Conservation (phyloP, 2,888 invertebrate species). For the Ganaspis brasiliensis region DNA sequence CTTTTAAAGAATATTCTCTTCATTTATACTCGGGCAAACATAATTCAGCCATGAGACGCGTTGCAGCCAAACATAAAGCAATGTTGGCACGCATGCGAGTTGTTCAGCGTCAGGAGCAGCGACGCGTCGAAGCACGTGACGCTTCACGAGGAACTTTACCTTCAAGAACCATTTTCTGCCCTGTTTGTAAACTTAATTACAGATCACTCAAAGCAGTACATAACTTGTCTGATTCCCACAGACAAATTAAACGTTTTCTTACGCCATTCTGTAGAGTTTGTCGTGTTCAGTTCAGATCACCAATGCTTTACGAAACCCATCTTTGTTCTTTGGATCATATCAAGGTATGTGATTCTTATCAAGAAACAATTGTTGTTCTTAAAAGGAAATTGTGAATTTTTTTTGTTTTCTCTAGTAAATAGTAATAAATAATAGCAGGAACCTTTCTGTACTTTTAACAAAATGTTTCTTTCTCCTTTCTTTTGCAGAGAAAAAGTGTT, state of each 20-base stretch:
- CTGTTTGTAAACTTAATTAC: constrained; percentile 89
- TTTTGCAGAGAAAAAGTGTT: constrained; percentile 83
- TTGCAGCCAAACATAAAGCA: constrained; percentile 88
- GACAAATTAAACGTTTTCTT: constrained; percentile 92
- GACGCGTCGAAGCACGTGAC: constrained; percentile 87
- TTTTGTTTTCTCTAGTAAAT: too few species aligned
- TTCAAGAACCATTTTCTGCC: constrained; percentile 86
- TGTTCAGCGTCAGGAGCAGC: constrained; percentile 90
- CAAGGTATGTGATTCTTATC: constrained; percentile 82
- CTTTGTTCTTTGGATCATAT: constrained; percentile 91
- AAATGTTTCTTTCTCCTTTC: too few species aligned
- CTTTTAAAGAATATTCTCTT: constrained; percentile 88
- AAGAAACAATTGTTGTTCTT: too few species aligned
- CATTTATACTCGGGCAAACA: constrained; percentile 89
- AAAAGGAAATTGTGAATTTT: not conserved
- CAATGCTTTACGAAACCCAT: constrained; percentile 93
- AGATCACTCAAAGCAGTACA: constrained; percentile 89
- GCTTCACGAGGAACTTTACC: constrained; percentile 84
- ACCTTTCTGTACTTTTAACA: too few species aligned
- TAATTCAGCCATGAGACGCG: constrained; percentile 87
- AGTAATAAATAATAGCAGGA: too few species aligned
- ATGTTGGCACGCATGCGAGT: constrained; percentile 89
- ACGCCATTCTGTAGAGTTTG: constrained; percentile 92
- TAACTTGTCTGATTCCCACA: constrained; percentile 90
- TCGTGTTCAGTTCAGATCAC: constrained; percentile 89